A percentile compares a stretch with the other conserved stretches of the same genome.
phyloP scores from a whole-genome alignment of 1,140 invertebrate species.

The Drosophila tani region DNA sequence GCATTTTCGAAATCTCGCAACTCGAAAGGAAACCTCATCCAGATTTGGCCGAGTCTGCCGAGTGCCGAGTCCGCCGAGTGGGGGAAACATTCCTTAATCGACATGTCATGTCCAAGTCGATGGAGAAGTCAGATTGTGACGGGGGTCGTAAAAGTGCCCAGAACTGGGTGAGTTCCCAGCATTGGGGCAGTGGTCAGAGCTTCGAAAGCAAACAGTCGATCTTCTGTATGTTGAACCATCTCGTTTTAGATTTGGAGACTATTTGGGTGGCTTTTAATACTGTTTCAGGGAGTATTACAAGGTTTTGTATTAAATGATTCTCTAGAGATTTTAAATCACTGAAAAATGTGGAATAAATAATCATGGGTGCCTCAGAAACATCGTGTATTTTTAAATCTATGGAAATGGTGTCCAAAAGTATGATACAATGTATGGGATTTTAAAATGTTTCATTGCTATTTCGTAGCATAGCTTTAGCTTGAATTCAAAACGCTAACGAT shows the following conservation, averaged over 20 bases:
- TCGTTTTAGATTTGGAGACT: neutral
- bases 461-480: too few relatives aligned
- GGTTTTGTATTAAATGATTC: neutral
- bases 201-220: neutral
- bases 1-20: conserved; percentile 16
- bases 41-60: conserved; percentile 16
- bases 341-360: neutral
- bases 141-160: conserved; percentile 46
- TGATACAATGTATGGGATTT: neutral
- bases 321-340: neutral
- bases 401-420: neutral
- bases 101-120: conserved; percentile 46
- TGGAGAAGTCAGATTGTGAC: conserved; percentile 41
- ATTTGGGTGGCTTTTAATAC: too few relatives aligned
- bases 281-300: neutral
- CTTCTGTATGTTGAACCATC: neutral
- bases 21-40: conserved; percentile 20
- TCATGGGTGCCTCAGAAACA: too few relatives aligned
- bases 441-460: too few relatives aligned
- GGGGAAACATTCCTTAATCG: conserved; percentile 41
- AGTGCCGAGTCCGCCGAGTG: neutral
- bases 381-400: neutral
- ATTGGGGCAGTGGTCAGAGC: conserved; percentile 1
- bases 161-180: conserved; percentile 23
- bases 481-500: too few relatives aligned